Base-by-base conservation (phyloP, 2,888 invertebrate genomes). In the Anticlea derivata region DNA sequence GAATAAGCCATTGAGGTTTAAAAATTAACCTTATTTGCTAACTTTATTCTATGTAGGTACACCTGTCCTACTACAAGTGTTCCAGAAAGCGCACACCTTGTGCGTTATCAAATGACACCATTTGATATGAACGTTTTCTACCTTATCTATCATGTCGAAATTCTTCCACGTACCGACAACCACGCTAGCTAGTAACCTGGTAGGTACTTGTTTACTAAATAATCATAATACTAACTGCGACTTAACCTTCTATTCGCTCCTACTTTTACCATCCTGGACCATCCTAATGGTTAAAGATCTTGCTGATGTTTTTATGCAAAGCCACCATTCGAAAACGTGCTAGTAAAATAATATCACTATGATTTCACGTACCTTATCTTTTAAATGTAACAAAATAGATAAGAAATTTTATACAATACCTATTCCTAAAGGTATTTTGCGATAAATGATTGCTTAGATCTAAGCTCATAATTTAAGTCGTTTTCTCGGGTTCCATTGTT, bases 91-190 rank as follows among this genome's bases (percentile, higher is more conserved):
- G 72, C 80, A 75, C 82, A 83, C 86, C 85, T 83, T 72, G 73
- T 65, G 67, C 68, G 75, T 89, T 89, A 89, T 89, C 89, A 81
- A 83, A 78, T 87, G 89, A 89, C 89, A 89, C 87, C 82, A 80
- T 89, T 89, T 88, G 89, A 89, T 89, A 88, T 60, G 83, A 71
- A 79, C 70, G 81, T 80, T 72, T 75, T 71, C 76, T 70, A 75
- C 77, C 80, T 88, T 88, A 88, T 88, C 87, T 86, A 75, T 75
- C 75, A 77, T 89, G 88, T 89, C 84, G 87, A 89, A 90, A 90
- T 89, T 86, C 83, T 85, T 87, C 82, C 86, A 86, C 86, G 81
- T 85, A 84, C 2, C n/a, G n/a, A n/a, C 78, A 76, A 50, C 43
- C 23, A 35, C 29, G 37, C 12, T 33, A 23, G 24, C 35, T 47